A percentile compares a stretch with the other conserved stretches of the same genome.
Evolutionary conservation across 2,888 invertebrate genomes (phyloP).

Genomic region (Dasypolia templi): DNA sequence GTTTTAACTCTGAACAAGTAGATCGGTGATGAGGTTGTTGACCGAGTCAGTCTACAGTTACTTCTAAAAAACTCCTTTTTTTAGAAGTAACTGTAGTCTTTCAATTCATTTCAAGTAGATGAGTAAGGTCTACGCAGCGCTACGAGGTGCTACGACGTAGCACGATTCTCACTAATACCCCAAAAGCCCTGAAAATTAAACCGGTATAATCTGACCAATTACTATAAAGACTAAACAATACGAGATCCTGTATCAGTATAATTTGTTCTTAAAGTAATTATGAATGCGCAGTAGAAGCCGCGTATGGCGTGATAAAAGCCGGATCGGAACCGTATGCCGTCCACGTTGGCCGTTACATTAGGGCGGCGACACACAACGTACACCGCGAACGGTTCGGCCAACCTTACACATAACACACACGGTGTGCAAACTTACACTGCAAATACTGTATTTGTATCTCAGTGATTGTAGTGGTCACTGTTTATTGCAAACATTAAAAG

Average conservation of each 20-base stretch:
- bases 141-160: conserved; percentile 20
- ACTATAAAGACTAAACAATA: conserved; percentile 50
- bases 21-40: neutral
- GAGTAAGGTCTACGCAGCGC: neutral
- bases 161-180: neutral
- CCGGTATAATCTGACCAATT: conserved; percentile 28
- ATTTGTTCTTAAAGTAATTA: conserved; percentile 79
- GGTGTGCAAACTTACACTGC: conserved; percentile 31
- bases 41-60: neutral
- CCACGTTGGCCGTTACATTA: conserved; percentile 82
- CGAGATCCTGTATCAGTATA: conserved; percentile 72
- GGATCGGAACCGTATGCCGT: conserved; percentile 76
- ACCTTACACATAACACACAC: conserved; percentile 50
- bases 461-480: neutral
- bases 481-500: neutral
- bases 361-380: conserved; percentile 70
- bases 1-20: neutral
- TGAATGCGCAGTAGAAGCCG: conserved; percentile 76
- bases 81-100: too few species aligned
- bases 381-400: conserved; percentile 63
- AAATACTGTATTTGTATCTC: conserved; percentile 29
- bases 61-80: too few species aligned
- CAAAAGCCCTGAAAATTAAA: conserved; percentile 4
- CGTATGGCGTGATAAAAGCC: conserved; percentile 77
- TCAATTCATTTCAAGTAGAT: too few species aligned